Conservation (phyloP, 2,113 vertebrate genomes). For the Brienomyrus brachyistius region DNA sequence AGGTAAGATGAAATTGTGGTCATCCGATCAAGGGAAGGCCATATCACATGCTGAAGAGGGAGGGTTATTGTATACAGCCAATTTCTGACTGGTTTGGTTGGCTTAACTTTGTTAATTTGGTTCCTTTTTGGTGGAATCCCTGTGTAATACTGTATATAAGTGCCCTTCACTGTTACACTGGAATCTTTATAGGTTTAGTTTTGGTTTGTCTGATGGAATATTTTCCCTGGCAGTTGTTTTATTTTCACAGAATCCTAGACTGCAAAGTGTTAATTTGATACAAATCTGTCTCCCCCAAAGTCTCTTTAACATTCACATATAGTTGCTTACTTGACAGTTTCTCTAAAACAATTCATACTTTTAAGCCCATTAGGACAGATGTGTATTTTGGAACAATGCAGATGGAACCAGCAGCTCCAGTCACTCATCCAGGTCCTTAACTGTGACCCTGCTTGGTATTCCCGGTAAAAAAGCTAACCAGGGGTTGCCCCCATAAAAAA, state of each 20-base stretch:
- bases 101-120: neutral
- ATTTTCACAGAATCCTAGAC: slow-evolving; percentile 29
- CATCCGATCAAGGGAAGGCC: neutral
- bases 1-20: neutral
- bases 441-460: neutral
- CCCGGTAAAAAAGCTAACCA: neutral
- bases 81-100: neutral
- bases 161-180: neutral
- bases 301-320: neutral
- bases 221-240: slow-evolving; percentile 23
- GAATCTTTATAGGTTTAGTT: neutral
- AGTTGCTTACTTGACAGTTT: neutral
- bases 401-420: neutral
- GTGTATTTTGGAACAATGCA: neutral
- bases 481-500: neutral
- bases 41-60: neutral
- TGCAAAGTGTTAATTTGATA: neutral
- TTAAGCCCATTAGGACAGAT: neutral
- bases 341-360: neutral
- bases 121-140: neutral
- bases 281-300: neutral
- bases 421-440: neutral
- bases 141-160: neutral
- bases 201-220: slow-evolving; percentile 28
- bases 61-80: neutral